Evolutionary conservation across 2,113 vertebrate genomes (phyloP), one percentile per base, ranked within the genome.

Genomic region (Aythya baeri): DNA sequence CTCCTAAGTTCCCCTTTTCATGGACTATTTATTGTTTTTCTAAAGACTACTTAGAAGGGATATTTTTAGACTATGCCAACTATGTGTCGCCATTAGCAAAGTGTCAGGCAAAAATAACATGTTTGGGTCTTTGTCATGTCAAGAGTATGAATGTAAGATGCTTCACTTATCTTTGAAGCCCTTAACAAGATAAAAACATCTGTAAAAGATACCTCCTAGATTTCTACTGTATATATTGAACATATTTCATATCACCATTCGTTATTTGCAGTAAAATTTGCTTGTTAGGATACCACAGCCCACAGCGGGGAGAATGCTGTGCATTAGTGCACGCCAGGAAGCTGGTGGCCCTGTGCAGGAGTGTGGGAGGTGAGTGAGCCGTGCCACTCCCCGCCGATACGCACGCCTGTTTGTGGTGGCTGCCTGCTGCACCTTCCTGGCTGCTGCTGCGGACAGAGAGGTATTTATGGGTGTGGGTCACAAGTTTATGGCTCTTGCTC

Each of bases 1-100:
- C 78, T 3, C 3, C 65, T 83, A 43, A 66, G 46, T 77, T 55
- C 5, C 21, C 12, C 38, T 83, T 38, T 63, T 89, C 52, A 59
- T 18, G 44, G 32, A 29, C 46, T 71, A 49, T 89, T 74, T 83
- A 43, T 79, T 73, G 59, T 58, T 59, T 91, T 89, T 72, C 49
- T 11, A n/a, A 91, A 57, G 46, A 76, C 57, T 85, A 65, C 59
- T 83, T 86, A 29, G 18, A 88, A 84, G 16, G 43, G 66, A 21
- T 95, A 84, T 95, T 95, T 96, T 94, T 93, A 88, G 91, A 54
- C 65, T 66, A 23, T 52, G 77, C 21, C 29, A 83, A 38, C 63
- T 85, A 5, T 72, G 29, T 67, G 46, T 79, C 89, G 41, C 52
- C 1, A 4, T 93, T 75, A 94, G 83, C 54, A 81, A 61, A 72